phyloP scores from a whole-genome alignment of 2,888 invertebrate species.

The Timandra comae region DNA sequence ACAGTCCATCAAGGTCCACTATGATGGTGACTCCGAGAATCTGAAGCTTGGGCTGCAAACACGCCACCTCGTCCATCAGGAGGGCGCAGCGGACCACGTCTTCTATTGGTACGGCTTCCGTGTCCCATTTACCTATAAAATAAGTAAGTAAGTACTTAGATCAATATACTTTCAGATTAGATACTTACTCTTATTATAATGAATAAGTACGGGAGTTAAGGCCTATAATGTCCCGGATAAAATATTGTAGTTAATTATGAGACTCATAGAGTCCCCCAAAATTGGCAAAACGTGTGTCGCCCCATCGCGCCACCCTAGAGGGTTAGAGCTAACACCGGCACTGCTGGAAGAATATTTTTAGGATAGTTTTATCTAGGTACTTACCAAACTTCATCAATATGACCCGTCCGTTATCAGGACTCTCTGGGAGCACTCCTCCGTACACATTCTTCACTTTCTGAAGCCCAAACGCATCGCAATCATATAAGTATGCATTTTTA shows the following conservation, averaged over 20 bases:
- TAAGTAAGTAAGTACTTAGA: too few species aligned
- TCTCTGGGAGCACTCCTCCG: slow-evolving; percentile 55
- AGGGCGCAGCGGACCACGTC: slow-evolving; percentile 61
- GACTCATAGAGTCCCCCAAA: too few species aligned
- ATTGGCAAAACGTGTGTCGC: too few species aligned
- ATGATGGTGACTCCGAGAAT: slow-evolving; percentile 62
- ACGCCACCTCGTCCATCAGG: slow-evolving; percentile 60
- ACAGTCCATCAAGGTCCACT: slow-evolving; percentile 59
- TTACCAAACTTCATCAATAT: slow-evolving; percentile 64
- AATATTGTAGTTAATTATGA: too few species aligned
- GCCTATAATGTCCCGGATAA: too few species aligned
- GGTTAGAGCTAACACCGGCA: too few species aligned
- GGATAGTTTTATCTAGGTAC: too few species aligned
- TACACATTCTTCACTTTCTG: slow-evolving; percentile 55
- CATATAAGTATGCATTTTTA: slow-evolving; percentile 50
- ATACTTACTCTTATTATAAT: too few species aligned
- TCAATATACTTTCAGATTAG: too few species aligned
- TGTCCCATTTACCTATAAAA: slow-evolving; percentile 57
- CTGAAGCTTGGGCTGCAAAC: slow-evolving; percentile 63
- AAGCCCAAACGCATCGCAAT: slow-evolving; percentile 55
- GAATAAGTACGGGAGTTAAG: too few species aligned
- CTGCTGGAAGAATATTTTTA: too few species aligned
- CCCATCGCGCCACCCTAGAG: too few species aligned
- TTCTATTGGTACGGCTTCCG: slow-evolving; percentile 43
- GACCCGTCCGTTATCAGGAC: slow-evolving; percentile 53